Evolutionary conservation across 2,888 invertebrate genomes (phyloP).

Genomic region (Epistrophella euchroma): DNA sequence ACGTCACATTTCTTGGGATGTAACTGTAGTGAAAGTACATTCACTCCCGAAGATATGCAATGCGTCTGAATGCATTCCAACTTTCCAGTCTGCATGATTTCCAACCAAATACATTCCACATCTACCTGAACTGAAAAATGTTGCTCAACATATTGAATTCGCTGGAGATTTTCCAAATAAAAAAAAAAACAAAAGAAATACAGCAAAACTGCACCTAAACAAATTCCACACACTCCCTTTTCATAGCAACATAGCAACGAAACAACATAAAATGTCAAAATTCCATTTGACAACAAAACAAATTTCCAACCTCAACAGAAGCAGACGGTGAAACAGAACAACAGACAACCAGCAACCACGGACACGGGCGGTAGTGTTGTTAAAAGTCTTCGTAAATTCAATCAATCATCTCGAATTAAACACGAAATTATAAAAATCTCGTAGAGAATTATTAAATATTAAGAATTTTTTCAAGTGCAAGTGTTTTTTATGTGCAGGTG

Average conservation of each 20-base stretch:
- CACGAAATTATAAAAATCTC: conserved; percentile 7
- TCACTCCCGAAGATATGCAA: neutral
- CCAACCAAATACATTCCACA: conserved; percentile 20
- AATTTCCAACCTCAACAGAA: conserved; percentile 26
- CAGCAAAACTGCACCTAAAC: conserved; percentile 41
- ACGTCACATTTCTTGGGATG: neutral
- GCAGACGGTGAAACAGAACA: conserved; percentile 4
- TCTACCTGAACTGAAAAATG: neutral
- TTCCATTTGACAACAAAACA: conserved; percentile 67
- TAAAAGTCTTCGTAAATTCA: conserved; percentile 35
- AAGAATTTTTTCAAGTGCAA: conserved; percentile 27
- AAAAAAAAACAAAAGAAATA: neutral
- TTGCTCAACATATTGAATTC: neutral
- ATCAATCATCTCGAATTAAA: conserved; percentile 26
- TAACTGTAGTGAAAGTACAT: neutral
- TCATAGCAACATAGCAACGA: conserved; percentile 68
- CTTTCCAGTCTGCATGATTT: conserved; percentile 1
- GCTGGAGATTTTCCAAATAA: neutral
- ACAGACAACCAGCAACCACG: conserved; percentile 71
- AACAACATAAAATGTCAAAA: conserved; percentile 61
- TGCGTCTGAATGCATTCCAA: neutral
- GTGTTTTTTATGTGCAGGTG: conserved; percentile 31
- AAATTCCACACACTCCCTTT: conserved; percentile 57
- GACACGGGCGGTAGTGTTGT: conserved; percentile 67
- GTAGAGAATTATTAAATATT: conserved; percentile 1